These are phyloP conservation scores for Macrosoma leucophasiata DNA, from an alignment of 2,888 invertebrate species.

Conservation along the genomic window DNA sequence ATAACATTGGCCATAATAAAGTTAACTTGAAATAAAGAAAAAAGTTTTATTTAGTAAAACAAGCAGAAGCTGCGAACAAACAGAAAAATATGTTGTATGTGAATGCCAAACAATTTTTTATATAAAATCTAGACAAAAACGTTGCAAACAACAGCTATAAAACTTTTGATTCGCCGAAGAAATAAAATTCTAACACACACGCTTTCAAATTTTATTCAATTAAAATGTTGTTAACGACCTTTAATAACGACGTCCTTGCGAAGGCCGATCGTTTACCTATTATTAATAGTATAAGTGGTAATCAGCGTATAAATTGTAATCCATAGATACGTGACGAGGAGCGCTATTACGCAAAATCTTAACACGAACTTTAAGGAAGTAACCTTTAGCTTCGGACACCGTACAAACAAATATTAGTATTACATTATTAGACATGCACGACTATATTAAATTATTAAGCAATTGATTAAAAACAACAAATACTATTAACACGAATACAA, in stretches of 20 bases:
- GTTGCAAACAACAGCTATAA: too few species aligned
- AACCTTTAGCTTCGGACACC: slow-evolving; percentile 65
- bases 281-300: slow-evolving; percentile 37
- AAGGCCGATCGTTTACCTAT: slow-evolving; percentile 57
- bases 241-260: slow-evolving; percentile 53
- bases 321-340: slow-evolving; percentile 45
- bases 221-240: slow-evolving; percentile 39
- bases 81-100: too few species aligned
- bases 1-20: too few species aligned
- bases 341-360: slow-evolving; percentile 52
- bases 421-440: slow-evolving; percentile 61
- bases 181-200: too few species aligned
- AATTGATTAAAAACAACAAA: slow-evolving; percentile 19
- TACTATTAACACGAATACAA: too few species aligned
- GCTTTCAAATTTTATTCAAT: slow-evolving; percentile 33
- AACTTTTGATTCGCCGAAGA: too few species aligned
- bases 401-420: slow-evolving; percentile 60
- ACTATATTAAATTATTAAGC: slow-evolving; percentile 34
- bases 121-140: too few species aligned
- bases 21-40: too few species aligned
- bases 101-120: too few species aligned
- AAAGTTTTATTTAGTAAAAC: too few species aligned
- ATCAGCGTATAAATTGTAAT: slow-evolving; percentile 42
- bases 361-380: slow-evolving; percentile 59
- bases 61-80: too few species aligned